Percentiles rank a stretch among this genome's conserved stretches.
Conservation (phyloP, 30 jellyfish, hydroid and myxozoan species). For the Aurelia sp. region DNA sequence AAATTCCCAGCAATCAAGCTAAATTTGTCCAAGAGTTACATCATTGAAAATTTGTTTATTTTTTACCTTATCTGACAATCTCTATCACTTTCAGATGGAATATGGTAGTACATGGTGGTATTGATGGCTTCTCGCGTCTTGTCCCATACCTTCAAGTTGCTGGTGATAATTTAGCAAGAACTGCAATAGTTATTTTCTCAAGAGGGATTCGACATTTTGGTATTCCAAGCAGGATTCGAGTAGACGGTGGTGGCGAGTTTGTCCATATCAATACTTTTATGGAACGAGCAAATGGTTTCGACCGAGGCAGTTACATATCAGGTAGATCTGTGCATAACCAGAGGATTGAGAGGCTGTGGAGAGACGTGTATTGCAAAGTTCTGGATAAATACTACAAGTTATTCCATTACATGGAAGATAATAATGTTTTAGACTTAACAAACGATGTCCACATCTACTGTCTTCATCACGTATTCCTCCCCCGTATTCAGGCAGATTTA, state of each 20-base stretch:
- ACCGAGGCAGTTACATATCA: slow-evolving; percentile 54
- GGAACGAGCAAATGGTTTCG: slow-evolving; percentile 28
- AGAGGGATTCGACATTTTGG: slow-evolving; percentile 48
- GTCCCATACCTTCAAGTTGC: slow-evolving; percentile 23
- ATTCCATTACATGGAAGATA: background rate
- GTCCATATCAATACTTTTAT: slow-evolving; percentile 48
- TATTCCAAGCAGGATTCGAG: slow-evolving; percentile 55
- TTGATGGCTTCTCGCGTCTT: slow-evolving; percentile 58
- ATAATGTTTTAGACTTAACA: too few relatives aligned
- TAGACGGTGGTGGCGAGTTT: slow-evolving; percentile 66
- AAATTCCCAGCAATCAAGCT: too few relatives aligned
- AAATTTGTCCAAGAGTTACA: too few relatives aligned
- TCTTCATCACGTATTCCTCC: too few relatives aligned
- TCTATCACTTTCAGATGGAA: slow-evolving; percentile 35
- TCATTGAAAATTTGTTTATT: too few relatives aligned
- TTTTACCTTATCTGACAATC: too few relatives aligned
- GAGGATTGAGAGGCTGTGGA: slow-evolving; percentile 59
- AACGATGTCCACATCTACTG: too few relatives aligned
- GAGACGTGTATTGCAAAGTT: slow-evolving; percentile 43
- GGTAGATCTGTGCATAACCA: slow-evolving; percentile 68
- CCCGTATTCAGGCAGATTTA: too few relatives aligned
- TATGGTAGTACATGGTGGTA: slow-evolving; percentile 56
- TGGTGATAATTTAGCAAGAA: slow-evolving; percentile 41
- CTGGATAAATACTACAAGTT: slow-evolving; percentile 23
- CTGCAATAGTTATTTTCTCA: slow-evolving; percentile 33